These are phyloP conservation scores for Phylloscopus whistleri DNA, from an alignment of 2,113 vertebrate genomes.

Conservation along the genomic window DNA sequence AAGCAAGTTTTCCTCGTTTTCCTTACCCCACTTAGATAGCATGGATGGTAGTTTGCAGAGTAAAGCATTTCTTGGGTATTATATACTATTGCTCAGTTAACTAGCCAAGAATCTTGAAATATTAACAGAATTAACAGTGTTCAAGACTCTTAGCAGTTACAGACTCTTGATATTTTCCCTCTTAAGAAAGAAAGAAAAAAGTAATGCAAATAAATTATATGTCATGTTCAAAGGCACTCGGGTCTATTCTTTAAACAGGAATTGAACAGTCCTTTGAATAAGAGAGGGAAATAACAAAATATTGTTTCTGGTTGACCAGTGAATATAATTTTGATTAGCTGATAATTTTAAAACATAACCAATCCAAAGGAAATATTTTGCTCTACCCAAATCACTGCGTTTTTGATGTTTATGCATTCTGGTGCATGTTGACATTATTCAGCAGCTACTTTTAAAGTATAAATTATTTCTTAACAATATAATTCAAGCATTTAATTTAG, in stretches of 20 bases:
- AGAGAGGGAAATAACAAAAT: neutral
- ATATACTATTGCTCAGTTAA: rapidly evolving
- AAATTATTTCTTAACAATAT: neutral
- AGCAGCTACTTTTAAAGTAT: neutral
- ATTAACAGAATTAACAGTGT: neutral
- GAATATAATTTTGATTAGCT: neutral
- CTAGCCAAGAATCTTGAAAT: neutral
- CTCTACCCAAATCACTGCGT: neutral
- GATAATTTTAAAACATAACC: neutral
- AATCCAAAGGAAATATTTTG: neutral
- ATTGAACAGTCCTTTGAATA: neutral
- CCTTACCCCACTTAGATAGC: neutral
- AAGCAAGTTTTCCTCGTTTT: neutral
- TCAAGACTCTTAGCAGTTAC: neutral
- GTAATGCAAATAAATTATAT: neutral
- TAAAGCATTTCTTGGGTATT: neutral
- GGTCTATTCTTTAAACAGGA: neutral
- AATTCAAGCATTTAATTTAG: neutral
- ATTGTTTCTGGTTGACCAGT: neutral
- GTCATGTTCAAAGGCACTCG: neutral
- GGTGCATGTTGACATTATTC: neutral
- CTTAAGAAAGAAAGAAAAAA: neutral
- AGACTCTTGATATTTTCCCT: neutral
- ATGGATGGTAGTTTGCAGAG: neutral
- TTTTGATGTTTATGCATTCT: neutral